phyloP scores from a whole-genome alignment of 2,888 invertebrate species.

The Diabrotica balteata region DNA sequence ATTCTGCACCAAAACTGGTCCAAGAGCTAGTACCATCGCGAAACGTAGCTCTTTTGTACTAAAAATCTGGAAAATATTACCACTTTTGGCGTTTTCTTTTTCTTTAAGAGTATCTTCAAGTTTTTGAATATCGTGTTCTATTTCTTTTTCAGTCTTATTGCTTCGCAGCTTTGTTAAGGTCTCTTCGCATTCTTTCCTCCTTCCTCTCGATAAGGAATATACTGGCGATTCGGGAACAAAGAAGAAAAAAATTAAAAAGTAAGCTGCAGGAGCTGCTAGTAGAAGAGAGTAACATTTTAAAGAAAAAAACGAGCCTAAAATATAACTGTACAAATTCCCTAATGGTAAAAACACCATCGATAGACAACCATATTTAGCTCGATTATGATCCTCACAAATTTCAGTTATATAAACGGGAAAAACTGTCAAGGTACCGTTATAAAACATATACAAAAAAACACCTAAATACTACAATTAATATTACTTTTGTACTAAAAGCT shows the following conservation, averaged over 20 bases:
- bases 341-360: constrained; percentile 20
- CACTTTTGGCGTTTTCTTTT: neutral
- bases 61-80: constrained; percentile 12
- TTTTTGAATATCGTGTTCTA: constrained; percentile 11
- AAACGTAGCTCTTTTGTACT: constrained; percentile 46
- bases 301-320: constrained; percentile 21
- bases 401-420: constrained; percentile 25
- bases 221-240: constrained; percentile 28
- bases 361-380: constrained; percentile 27
- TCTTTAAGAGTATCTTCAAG: constrained; percentile 15
- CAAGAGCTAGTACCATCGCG: constrained; percentile 69
- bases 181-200: constrained; percentile 5
- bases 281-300: constrained; percentile 21
- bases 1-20: constrained; percentile 17
- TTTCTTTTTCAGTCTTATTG: constrained; percentile 17
- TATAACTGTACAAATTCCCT: constrained; percentile 29
- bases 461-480: constrained; percentile 17
- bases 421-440: constrained; percentile 12
- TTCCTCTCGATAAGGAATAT: constrained; percentile 7
- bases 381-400: constrained; percentile 31
- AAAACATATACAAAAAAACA: constrained; percentile 21
- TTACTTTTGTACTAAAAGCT: constrained; percentile 32
- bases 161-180: constrained; percentile 18
- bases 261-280: constrained; percentile 17
- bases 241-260: constrained; percentile 14